These are phyloP conservation scores for Cerastoderma edule DNA, from an alignment of 2,888 invertebrate genomes.

Conservation along the genomic window DNA sequence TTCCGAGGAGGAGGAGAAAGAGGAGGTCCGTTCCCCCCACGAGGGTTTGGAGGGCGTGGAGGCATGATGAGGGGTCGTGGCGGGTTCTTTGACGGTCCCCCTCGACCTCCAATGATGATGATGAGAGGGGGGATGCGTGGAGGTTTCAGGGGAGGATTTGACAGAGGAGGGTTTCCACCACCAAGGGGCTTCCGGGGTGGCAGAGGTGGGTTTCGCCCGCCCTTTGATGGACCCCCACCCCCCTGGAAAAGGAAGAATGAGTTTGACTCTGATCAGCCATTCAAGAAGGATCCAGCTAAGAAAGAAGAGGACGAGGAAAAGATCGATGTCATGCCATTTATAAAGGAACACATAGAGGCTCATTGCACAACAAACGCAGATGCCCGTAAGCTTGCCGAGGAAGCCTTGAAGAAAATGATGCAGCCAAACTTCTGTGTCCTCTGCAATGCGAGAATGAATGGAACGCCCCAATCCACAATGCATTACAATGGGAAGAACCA, in stretches of 20 bases:
- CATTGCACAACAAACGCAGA: constrained; percentile 46
- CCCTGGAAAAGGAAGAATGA: constrained; percentile 18
- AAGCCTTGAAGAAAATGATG: constrained; percentile 60
- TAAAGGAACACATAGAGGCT: constrained; percentile 46
- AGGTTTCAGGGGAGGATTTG: constrained; percentile 25
- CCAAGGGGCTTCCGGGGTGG: constrained; percentile 18
- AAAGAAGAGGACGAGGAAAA: constrained; percentile 47
- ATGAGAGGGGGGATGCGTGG: constrained; percentile 17
- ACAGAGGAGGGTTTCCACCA: background rate
- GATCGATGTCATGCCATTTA: constrained; percentile 52
- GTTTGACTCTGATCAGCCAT: constrained; percentile 27
- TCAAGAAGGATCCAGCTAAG: constrained; percentile 28
- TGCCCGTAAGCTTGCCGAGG: constrained; percentile 50
- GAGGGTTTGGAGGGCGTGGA: constrained; percentile 24
- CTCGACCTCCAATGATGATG: constrained; percentile 8
- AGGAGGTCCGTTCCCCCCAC: constrained; percentile 4
- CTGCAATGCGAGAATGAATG: constrained; percentile 87
- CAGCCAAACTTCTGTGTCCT: constrained; percentile 84
- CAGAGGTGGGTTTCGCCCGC: background rate
- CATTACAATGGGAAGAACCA: constrained; percentile 88
- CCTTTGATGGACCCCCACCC: background rate
- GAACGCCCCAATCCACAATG: constrained; percentile 87
- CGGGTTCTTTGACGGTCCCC: constrained; percentile 25
- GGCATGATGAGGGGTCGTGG: constrained; percentile 27
- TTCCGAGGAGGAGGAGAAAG: constrained; percentile 25